phyloP scores from a whole-genome alignment of 2,113 vertebrate genomes.

The Crotalus tigris region DNA sequence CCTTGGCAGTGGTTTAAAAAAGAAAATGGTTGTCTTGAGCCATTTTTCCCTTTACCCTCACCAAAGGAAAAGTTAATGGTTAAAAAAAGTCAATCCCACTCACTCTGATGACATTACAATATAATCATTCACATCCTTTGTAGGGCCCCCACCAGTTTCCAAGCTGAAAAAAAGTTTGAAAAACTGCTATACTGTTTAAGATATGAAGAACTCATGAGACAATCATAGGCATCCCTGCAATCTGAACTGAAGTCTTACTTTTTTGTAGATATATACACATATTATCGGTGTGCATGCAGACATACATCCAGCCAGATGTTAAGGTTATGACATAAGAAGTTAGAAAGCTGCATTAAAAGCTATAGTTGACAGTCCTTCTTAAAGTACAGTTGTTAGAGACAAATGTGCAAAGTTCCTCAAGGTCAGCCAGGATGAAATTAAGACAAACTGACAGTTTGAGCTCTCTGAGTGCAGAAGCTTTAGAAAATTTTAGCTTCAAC shows the following conservation, averaged over 20 bases:
- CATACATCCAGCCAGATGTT: background rate
- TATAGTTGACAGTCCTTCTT: slow-evolving; percentile 4
- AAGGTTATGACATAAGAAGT: slow-evolving; percentile 7
- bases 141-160: background rate
- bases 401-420: background rate
- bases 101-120: background rate
- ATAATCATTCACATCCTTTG: background rate
- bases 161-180: background rate
- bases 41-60: background rate
- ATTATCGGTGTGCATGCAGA: background rate
- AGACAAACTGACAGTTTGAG: background rate
- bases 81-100: background rate
- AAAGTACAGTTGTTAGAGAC: background rate
- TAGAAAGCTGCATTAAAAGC: background rate
- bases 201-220: background rate
- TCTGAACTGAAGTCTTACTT: background rate
- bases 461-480: background rate
- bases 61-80: background rate
- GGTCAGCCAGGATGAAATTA: slow-evolving; percentile 3
- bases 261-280: background rate
- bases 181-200: background rate
- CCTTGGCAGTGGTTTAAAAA: background rate
- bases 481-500: background rate
- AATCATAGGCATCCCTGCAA: background rate
- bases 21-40: background rate